A percentile compares a stretch with the other conserved stretches of the same genome.
Evolutionary conservation across 2,113 vertebrate genomes (phyloP).

Genomic region (Dasyurus viverrinus): DNA sequence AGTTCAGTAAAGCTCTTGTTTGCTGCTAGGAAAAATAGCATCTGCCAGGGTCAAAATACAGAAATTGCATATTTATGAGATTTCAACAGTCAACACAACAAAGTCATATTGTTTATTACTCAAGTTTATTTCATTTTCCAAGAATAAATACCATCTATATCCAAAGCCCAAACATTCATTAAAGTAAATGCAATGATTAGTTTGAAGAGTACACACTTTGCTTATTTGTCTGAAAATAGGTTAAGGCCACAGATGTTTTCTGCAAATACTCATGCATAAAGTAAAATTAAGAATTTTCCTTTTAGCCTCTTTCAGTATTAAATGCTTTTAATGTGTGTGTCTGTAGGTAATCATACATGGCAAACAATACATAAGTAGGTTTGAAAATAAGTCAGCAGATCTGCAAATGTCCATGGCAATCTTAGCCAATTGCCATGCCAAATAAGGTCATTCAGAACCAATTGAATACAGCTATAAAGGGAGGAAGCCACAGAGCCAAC

Average conservation of each 20-base stretch:
- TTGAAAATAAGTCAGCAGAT: conserved; percentile 18
- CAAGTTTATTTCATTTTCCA: conserved; percentile 35
- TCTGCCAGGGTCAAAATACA: conserved; percentile 56
- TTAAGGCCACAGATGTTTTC: conserved; percentile 38
- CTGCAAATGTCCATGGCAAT: not conserved
- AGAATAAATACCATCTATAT: conserved; percentile 31
- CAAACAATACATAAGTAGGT: conserved; percentile 26
- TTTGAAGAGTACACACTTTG: conserved; percentile 12
- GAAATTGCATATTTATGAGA: conserved; percentile 42
- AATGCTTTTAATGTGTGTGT: conserved; percentile 23
- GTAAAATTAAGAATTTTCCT: conserved; percentile 62
- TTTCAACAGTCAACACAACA: not conserved
- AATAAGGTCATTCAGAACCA: not conserved
- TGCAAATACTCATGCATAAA: conserved; percentile 65
- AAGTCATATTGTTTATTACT: not conserved
- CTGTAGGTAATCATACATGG: not conserved
- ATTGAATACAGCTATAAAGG: conserved; percentile 1
- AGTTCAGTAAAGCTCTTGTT: conserved; percentile 26
- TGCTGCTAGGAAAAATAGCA: conserved; percentile 43
- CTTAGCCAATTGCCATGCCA: not conserved
- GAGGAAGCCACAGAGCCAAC: not conserved
- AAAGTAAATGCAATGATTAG: conserved; percentile 20
- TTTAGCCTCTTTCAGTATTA: conserved; percentile 53
- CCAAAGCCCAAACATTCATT: conserved; percentile 18
- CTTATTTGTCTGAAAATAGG: conserved; percentile 39